Percentiles rank a stretch among this genome's conserved stretches.
Evolutionary conservation across 2,113 vertebrate genomes (phyloP).

Genomic region (Motacilla tschutschensis): DNA sequence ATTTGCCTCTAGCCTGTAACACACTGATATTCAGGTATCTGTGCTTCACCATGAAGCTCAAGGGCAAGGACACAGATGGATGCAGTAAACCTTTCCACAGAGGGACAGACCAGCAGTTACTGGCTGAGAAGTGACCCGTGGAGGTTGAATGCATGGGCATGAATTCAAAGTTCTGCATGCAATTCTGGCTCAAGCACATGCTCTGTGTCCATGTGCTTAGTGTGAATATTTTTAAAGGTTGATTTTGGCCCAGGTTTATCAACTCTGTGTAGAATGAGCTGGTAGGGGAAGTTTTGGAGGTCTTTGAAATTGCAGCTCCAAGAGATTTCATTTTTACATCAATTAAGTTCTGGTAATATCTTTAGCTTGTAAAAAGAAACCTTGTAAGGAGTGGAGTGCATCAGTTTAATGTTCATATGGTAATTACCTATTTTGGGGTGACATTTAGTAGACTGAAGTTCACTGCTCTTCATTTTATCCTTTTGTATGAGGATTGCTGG

Average conservation of each 20-base stretch:
- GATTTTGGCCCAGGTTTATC: background rate
- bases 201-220: accelerated
- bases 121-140: background rate
- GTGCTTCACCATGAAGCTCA: background rate
- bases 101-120: background rate
- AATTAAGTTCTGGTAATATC: conserved; percentile 37
- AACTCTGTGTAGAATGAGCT: background rate
- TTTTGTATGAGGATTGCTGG: conserved; percentile 31
- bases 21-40: background rate
- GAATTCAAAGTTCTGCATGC: background rate
- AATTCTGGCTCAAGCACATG: background rate
- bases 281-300: background rate
- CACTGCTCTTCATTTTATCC: conserved; percentile 45
- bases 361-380: conserved; percentile 51
- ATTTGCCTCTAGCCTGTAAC: background rate
- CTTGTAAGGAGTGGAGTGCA: background rate
- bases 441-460: conserved; percentile 68
- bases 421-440: conserved; percentile 72
- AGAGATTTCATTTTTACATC: background rate
- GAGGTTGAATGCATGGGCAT: background rate
- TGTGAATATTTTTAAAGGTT: background rate
- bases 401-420: conserved; percentile 48
- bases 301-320: background rate
- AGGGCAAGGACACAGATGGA: accelerated
- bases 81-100: background rate